Conservation (phyloP, 2,797 vertebrate genomes). For the Myripristis jacobus region DNA sequence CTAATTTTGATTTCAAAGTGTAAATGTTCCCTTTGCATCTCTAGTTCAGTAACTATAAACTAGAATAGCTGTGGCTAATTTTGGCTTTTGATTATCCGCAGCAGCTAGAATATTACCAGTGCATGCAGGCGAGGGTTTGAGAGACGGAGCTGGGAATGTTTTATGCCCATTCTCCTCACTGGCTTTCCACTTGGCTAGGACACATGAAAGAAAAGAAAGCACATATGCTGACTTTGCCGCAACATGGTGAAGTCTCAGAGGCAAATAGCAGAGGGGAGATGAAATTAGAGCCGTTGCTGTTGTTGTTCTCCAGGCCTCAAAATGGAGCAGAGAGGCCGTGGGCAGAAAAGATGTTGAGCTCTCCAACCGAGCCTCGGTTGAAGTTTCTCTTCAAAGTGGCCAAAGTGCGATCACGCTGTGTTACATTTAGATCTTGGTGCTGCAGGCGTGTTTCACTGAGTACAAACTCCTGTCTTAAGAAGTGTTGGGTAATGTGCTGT, state of each 20-base stretch:
- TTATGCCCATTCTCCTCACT: not conserved
- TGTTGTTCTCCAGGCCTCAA: slow-evolving; percentile 51
- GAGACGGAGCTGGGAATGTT: not conserved
- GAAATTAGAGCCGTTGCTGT: slow-evolving; percentile 55
- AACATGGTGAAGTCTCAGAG: slow-evolving; percentile 47
- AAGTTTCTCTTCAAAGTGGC: slow-evolving; percentile 34
- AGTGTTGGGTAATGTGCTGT: slow-evolving; percentile 8
- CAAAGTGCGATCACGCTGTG: slow-evolving; percentile 20
- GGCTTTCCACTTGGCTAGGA: slow-evolving; percentile 21
- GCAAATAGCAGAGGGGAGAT: slow-evolving; percentile 28
- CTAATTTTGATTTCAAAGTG: not conserved
- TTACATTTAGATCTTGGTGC: slow-evolving; percentile 38
- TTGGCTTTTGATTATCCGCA: not conserved
- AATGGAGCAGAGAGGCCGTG: slow-evolving; percentile 36
- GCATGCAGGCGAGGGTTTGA: slow-evolving; percentile 1
- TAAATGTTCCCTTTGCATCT: not conserved
- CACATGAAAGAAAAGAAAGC: slow-evolving; percentile 40
- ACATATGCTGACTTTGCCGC: slow-evolving; percentile 47
- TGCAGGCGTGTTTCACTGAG: slow-evolving; percentile 32
- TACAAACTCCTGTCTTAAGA: slow-evolving; percentile 42
- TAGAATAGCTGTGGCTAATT: not conserved
- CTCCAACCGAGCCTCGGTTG: slow-evolving; percentile 36
- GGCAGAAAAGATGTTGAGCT: slow-evolving; percentile 28
- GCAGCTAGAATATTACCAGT: not conserved
- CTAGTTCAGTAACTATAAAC: not conserved